Evolutionary conservation across 2,888 invertebrate species (phyloP).

Genomic region (Sceliomorpha sp.): DNA sequence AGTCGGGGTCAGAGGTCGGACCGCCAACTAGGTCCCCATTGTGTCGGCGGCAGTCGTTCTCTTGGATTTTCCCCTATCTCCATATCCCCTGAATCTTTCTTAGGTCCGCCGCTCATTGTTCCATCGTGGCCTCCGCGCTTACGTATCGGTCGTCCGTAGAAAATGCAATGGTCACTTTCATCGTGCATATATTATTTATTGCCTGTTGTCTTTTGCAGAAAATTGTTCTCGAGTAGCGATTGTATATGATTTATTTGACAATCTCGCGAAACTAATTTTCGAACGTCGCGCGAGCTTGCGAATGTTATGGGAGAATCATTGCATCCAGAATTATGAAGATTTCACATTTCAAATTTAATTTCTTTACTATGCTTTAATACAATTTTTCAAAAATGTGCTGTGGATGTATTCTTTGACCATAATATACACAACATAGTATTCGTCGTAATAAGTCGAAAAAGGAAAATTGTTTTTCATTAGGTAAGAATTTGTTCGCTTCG

Average conservation of each 20-base stretch:
- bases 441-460: too few species aligned
- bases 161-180: slow-evolving; percentile 55
- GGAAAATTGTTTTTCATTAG: too few species aligned
- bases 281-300: slow-evolving; percentile 36
- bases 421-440: too few species aligned
- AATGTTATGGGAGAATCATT: slow-evolving; percentile 34
- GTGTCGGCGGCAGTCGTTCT: slow-evolving; percentile 74
- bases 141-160: slow-evolving; percentile 66
- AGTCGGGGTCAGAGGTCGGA: slow-evolving; percentile 76
- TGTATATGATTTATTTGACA: slow-evolving; percentile 49
- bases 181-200: slow-evolving; percentile 56
- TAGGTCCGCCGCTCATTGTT: slow-evolving; percentile 75
- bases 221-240: slow-evolving; percentile 53
- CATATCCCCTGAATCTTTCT: slow-evolving; percentile 42
- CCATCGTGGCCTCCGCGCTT: slow-evolving; percentile 74
- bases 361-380: too few species aligned
- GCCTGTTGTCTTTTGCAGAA: slow-evolving; percentile 52
- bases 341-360: too few species aligned
- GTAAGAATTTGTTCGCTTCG: too few species aligned
- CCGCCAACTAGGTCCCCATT: slow-evolving; percentile 78
- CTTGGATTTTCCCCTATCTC: slow-evolving; percentile 40
- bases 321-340: too few species aligned
- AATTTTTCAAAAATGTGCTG: too few species aligned
- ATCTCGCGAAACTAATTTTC: slow-evolving; percentile 44
- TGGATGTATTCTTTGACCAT: too few species aligned